Evolutionary conservation across 2,113 vertebrate genomes (phyloP).

Genomic region (Solea senegalensis): DNA sequence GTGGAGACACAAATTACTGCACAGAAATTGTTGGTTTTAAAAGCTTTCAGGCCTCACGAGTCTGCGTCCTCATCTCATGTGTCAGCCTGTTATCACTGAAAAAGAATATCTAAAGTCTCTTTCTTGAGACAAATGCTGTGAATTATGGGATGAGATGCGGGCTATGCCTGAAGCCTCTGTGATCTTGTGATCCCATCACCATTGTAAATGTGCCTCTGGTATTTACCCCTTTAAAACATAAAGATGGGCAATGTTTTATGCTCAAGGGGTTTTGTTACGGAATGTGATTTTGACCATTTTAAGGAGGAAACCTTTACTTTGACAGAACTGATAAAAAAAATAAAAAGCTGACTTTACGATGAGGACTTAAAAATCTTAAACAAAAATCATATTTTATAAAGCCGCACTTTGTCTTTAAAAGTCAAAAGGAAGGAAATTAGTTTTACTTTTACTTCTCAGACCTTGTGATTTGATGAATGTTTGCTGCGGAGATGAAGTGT

Average conservation of each 20-base stretch:
- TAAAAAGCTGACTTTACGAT: background rate
- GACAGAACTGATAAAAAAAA: background rate
- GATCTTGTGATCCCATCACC: constrained; percentile 28
- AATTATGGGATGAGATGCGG: constrained; percentile 27
- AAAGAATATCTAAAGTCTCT: background rate
- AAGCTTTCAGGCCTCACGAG: background rate
- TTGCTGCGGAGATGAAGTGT: background rate
- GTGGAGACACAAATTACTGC: constrained; percentile 21
- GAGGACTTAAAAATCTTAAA: background rate
- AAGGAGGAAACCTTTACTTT: background rate
- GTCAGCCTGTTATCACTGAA: constrained; percentile 31
- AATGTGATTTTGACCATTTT: background rate
- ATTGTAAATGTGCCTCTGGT: background rate
- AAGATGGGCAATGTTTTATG: background rate
- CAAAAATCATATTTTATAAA: too few relatives aligned
- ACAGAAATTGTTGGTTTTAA: constrained; percentile 15
- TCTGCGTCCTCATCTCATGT: background rate
- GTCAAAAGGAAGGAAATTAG: too few relatives aligned
- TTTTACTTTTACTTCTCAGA: background rate
- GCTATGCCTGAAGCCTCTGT: constrained; percentile 19
- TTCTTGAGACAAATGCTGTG: constrained; percentile 23
- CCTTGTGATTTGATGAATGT: background rate
- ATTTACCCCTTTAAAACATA: constrained; percentile 3
- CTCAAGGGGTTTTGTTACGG: background rate
- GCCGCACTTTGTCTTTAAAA: too few relatives aligned